Evolutionary conservation across 2,113 vertebrate species (phyloP), one percentile per base, ranked within the genome.

Genomic region (Paralichthys olivaceus): DNA sequence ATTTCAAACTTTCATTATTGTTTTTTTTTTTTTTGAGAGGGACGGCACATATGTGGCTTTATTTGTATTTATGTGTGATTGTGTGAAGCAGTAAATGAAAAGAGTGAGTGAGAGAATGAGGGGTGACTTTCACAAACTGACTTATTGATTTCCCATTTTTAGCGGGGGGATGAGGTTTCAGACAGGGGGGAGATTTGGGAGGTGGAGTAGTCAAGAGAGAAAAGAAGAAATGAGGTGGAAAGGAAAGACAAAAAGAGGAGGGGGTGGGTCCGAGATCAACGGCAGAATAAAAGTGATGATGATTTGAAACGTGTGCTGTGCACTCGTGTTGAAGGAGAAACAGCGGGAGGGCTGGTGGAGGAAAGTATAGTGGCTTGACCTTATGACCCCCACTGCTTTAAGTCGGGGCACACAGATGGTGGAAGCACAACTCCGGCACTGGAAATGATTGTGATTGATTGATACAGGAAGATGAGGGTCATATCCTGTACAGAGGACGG

Each of bases 381-480:
- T 68, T 65, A 57, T 13, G 54, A 49, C 29, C 47, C 25, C 47
- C 13, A 28, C 4, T 19, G 23, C 14, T 67, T 73, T 80, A 15
- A 71, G 60, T 66, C 51, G 40, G 45, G 45, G 37, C 5, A 62
- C 65, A 77, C 75, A 88, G 75, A 88, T 89, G 83, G 69, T 75
- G 72, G 75, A 19, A 69, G 75, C 53, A 66, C 22, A 80, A 45
- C 25, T 74, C 63, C 62, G 68, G 65, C 75, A 65, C 54, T 68
- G 84, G 69, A 84, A 88, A 83, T 77, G 61, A 89, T 82, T 72
- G 54, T 79, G 82, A 91, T 37, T 81, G 85, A 91, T 89, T 73
- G 60, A 67, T 60, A 53, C 26, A 51, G 64, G 62, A 69, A 14
- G 32, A 83, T 76, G 49, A 72, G 81, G 86, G 74, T 86, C 75